phyloP scores from a whole-genome alignment of 2,888 invertebrate species.

The Rhimphoctona megacephalus region DNA sequence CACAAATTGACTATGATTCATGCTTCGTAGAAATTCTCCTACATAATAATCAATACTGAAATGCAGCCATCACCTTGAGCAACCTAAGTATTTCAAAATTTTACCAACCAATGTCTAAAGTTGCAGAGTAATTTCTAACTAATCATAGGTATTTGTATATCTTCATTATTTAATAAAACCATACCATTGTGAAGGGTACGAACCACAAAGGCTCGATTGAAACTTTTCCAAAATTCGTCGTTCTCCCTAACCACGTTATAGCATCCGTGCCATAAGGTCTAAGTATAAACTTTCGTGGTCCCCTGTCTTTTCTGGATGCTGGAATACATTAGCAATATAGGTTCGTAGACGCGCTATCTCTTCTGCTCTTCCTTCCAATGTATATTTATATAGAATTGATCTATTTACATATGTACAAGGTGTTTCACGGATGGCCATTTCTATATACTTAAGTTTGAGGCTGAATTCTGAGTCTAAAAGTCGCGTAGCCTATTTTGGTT shows the following conservation, averaged over 20 bases:
- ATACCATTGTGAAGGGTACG: not conserved
- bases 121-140: not conserved
- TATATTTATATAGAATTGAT: not conserved
- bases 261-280: not conserved
- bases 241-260: not conserved
- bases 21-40: not conserved
- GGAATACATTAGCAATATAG: not conserved
- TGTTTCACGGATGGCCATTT: not conserved
- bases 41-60: not conserved
- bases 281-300: not conserved
- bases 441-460: not conserved
- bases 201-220: not conserved
- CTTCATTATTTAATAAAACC: constrained; percentile 2
- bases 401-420: not conserved
- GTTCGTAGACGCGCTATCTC: not conserved
- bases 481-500: not conserved
- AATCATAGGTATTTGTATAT: constrained; percentile 11
- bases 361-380: not conserved
- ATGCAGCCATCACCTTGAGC: not conserved
- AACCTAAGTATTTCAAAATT: not conserved
- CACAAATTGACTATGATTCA: not conserved
- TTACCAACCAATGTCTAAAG: not conserved
- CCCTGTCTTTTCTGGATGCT: not conserved
- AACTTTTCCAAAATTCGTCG: constrained; percentile 21
- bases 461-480: not conserved